These are phyloP conservation scores for Melanotaenia pygmaea DNA, from an alignment of 2,797 vertebrate genomes.

Conservation along the genomic window DNA sequence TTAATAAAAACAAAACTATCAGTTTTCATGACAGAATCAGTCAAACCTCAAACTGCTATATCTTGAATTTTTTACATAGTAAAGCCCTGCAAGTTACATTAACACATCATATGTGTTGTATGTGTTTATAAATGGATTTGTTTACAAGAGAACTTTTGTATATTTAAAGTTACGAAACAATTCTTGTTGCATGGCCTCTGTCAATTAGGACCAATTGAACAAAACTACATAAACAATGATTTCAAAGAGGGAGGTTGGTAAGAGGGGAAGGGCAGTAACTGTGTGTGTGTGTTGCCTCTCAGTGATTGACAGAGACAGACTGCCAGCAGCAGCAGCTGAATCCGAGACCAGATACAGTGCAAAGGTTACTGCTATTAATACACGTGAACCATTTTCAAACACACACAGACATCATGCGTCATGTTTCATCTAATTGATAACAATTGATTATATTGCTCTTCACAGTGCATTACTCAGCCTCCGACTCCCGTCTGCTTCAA, in stretches of 20 bases:
- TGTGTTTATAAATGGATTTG: too few relatives aligned
- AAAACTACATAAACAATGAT: neutral
- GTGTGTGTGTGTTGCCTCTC: neutral
- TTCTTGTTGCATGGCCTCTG: neutral
- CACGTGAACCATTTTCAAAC: conserved; percentile 20
- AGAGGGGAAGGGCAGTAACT: conserved; percentile 2
- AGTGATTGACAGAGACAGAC: conserved; percentile 75
- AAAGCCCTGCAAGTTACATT: neutral
- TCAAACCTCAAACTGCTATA: neutral
- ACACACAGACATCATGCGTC: conserved; percentile 19
- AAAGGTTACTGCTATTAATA: conserved; percentile 80
- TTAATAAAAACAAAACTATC: neutral
- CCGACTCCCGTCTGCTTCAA: neutral
- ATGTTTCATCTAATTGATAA: conserved; percentile 26
- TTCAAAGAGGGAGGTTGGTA: neutral
- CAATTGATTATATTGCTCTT: conserved; percentile 18
- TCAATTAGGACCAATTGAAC: neutral
- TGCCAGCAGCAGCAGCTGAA: conserved; percentile 69
- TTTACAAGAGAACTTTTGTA: neutral
- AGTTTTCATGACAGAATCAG: neutral
- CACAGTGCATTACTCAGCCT: neutral
- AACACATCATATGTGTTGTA: neutral
- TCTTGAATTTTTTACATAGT: neutral
- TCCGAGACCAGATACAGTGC: conserved; percentile 60
- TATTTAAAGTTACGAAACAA: neutral